Evolutionary conservation across 2,888 invertebrate species (phyloP).

Genomic region (Eupithecia centaureata): DNA sequence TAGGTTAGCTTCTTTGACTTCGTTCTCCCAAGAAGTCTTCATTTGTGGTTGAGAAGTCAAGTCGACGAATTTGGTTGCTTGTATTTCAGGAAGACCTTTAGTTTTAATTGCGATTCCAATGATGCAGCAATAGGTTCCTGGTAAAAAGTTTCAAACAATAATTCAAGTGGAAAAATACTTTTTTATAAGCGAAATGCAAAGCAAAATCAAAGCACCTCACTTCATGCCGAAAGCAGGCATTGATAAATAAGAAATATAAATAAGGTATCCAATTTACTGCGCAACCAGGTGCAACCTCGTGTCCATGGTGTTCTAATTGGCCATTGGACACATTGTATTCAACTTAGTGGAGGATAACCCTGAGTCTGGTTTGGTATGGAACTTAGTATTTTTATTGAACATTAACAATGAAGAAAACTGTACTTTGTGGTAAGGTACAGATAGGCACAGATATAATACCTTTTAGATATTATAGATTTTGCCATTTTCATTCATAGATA

Average conservation of each 20-base stretch:
- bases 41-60: constrained; percentile 64
- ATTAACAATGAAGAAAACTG: too few relatives aligned
- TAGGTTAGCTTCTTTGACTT: constrained; percentile 71
- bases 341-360: too few relatives aligned
- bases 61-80: constrained; percentile 73
- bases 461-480: too few relatives aligned
- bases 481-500: too few relatives aligned
- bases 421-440: too few relatives aligned
- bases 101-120: constrained; percentile 71
- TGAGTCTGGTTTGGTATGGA: too few relatives aligned
- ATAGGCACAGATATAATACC: too few relatives aligned
- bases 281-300: too few relatives aligned
- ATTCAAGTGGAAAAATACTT: background rate
- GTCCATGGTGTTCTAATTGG: too few relatives aligned
- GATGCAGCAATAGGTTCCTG: constrained; percentile 77
- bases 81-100: constrained; percentile 72
- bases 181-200: background rate
- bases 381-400: too few relatives aligned
- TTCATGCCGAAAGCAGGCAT: background rate
- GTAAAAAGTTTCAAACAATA: constrained; percentile 28
- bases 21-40: constrained; percentile 69
- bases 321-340: too few relatives aligned
- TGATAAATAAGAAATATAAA: background rate
- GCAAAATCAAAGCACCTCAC: background rate
- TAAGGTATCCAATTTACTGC: too few relatives aligned